Base-by-base conservation (phyloP, 2,888 invertebrate genomes). In the Sphaeridia pumilis region DNA sequence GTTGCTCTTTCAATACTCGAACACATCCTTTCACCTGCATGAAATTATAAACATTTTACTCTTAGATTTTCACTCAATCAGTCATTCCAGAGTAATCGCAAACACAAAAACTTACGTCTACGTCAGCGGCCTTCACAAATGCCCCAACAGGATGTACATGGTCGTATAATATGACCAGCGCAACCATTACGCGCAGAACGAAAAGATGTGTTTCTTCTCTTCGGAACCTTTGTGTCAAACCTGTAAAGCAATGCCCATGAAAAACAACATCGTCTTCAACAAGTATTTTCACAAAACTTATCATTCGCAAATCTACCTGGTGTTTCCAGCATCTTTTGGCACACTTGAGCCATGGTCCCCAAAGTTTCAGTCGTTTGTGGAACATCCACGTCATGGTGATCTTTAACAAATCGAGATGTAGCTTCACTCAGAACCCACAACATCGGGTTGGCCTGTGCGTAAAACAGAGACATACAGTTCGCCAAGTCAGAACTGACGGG, bases 391-490 rank as follows among this genome's bases (percentile, higher is more conserved):
- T 60, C 62, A 25, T 58, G 70, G 66, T 77, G 78, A 70, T 78
- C 76, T 60, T 76, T 72, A 34, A 92, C 87, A 72, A 90, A 92
- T 67, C 82, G 82, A 58, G 86, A 83, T 45, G 89, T 90, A 36
- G 89, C 84, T 69, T 89, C 86, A 66, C 87, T 76, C 42, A 92
- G 76, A 36, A 86, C 84, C 67, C 86, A 84, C 49, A 93, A 77
- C 92, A 93, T 93, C 43, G 93, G 93, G 55, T 90, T 92, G 57
- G 92, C 86, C 73, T 89, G 83, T 35, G 92, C 92, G 71, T 92
- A 90, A 72, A 93, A 93, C 45, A 92, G 74, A 20, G 89, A 89
- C 87, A 93, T 90, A 65, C 86, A 78, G 72, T 90, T 89, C 52
- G 90, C 90, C 58, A 88, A 74, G 68, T 90, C 90, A 49, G 82